Conservation (phyloP, 2,888 invertebrate genomes). For the Willowsia nigromaculata region DNA sequence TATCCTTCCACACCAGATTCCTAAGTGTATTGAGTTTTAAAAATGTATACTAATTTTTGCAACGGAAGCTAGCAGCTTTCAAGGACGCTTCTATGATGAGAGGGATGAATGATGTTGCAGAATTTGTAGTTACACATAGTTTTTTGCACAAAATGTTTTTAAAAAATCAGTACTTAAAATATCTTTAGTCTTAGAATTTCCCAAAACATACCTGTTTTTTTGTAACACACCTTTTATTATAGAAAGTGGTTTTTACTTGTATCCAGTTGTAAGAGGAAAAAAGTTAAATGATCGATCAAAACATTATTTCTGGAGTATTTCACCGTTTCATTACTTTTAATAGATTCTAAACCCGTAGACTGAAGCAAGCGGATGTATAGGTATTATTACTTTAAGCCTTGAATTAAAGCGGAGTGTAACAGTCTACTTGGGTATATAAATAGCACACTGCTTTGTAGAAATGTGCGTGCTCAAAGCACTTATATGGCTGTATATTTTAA, state of each 20-base stretch:
- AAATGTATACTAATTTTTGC: no score
- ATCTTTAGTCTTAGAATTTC: no score
- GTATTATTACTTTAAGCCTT: background rate
- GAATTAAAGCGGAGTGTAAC: background rate
- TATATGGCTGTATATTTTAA: background rate
- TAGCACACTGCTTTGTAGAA: background rate
- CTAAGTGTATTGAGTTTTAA: no score
- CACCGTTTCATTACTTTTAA: slow-evolving; percentile 10
- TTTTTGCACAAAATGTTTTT: no score
- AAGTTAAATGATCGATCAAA: background rate
- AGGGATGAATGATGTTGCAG: no score
- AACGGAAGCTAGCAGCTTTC: no score
- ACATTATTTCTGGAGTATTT: background rate
- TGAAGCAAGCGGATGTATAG: background rate
- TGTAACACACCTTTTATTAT: background rate
- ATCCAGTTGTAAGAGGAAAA: no score
- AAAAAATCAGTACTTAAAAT: no score
- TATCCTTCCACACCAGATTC: background rate
- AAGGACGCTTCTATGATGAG: no score
- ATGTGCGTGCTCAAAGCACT: background rate
- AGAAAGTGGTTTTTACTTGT: background rate
- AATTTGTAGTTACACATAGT: no score
- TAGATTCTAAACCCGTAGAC: background rate
- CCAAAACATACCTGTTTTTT: no score
- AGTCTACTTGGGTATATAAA: background rate